Conservation (phyloP, 2,113 vertebrate genomes). For the Apeltes quadracus region DNA sequence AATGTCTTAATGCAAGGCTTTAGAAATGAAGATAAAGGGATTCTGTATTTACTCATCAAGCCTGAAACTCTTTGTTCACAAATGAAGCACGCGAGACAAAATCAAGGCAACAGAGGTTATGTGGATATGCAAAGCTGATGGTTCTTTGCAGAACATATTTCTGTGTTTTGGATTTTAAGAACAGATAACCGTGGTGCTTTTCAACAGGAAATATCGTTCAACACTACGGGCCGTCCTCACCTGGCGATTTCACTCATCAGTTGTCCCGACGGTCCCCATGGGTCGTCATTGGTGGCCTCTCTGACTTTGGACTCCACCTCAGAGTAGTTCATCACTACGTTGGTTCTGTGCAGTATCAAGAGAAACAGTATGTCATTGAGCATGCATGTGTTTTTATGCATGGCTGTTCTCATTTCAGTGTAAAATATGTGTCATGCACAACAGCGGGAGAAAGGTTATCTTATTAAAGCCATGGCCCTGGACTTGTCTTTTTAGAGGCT, state of each 20-base stretch:
- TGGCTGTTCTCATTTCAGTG: background rate
- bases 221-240: slow-evolving; percentile 75
- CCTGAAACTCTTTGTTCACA: too few species aligned
- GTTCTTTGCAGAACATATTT: background rate
- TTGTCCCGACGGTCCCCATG: slow-evolving; percentile 98
- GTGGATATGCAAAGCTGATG: too few species aligned
- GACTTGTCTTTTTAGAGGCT: slow-evolving; percentile 18
- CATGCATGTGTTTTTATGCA: background rate
- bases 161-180: background rate
- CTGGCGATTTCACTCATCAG: slow-evolving; percentile 97
- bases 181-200: slow-evolving; percentile 11
- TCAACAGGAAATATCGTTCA: slow-evolving; percentile 4
- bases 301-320: slow-evolving; percentile 99
- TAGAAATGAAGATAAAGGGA: too few species aligned
- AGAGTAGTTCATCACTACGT: slow-evolving; percentile 99
- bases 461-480: slow-evolving; percentile 22
- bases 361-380: background rate
- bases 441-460: slow-evolving; percentile 16
- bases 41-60: too few species aligned
- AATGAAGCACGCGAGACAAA: too few species aligned
- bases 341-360: slow-evolving; percentile 83
- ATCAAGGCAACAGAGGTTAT: too few species aligned
- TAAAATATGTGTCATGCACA: background rate
- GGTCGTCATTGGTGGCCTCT: slow-evolving; percentile 99
- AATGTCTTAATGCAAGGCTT: too few species aligned